Conservation (phyloP, 2,888 invertebrate species). For the Celastrina argiolus region DNA sequence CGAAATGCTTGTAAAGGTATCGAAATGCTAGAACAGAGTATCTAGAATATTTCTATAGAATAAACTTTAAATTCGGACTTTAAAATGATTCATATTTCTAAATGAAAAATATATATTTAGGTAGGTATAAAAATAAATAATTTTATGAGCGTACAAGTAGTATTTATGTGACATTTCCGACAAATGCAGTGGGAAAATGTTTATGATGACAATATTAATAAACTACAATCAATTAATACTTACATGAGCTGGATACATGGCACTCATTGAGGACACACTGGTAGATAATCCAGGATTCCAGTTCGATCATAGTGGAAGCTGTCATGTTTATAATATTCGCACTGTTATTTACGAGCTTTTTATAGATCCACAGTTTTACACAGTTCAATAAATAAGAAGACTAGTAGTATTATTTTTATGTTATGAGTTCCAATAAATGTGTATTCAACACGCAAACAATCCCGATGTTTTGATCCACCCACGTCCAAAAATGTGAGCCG, state of each 20-base stretch:
- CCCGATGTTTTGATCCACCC: constrained; percentile 57
- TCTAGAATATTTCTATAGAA: no score
- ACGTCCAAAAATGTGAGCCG: constrained; percentile 39
- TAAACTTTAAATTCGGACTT: no score
- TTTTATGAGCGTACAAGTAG: no score
- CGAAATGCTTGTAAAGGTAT: neutral
- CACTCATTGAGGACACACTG: constrained; percentile 83
- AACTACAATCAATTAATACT: constrained; percentile 51
- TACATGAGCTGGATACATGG: constrained; percentile 81
- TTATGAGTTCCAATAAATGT: constrained; percentile 31
- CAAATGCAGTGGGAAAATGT: neutral
- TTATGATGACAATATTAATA: constrained; percentile 20
- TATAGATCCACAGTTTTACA: constrained; percentile 22
- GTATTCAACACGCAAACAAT: constrained; percentile 44
- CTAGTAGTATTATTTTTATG: neutral
- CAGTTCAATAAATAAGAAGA: neutral
- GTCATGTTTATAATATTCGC: constrained; percentile 54
- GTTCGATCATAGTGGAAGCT: constrained; percentile 79
- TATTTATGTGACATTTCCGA: no score
- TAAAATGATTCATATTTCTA: no score
- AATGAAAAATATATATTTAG: no score
- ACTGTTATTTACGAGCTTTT: constrained; percentile 40
- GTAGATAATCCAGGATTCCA: constrained; percentile 84
- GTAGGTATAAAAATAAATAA: no score
- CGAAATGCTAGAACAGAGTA: no score